Base-by-base conservation (phyloP, 2,113 vertebrate species). In the Anguilla japonica region DNA sequence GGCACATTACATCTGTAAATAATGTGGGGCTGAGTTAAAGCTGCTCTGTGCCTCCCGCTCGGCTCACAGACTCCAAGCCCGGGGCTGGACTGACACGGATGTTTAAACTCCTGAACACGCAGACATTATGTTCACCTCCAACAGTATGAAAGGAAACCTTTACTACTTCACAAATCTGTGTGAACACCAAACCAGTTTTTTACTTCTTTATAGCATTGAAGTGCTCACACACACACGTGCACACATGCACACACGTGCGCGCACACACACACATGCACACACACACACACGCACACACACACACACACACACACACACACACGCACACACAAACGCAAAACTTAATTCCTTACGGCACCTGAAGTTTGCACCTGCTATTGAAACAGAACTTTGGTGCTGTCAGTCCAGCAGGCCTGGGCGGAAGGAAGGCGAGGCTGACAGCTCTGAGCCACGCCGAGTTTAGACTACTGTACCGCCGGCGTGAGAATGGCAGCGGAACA, bases 401-500 rank as follows among this genome's bases (percentile, higher is more conserved):
- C 90, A 91, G 88, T 89, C 84, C 88, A 88, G 81, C 46, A 91
- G 84, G 82, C 81, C 86, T 89, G 88, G 88, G 5, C 83, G 71
- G 92, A 92, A 91, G 89, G 90, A 85, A 90, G 90, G 81, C 91
- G 86, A 3, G 82, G 91, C 15, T 14, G 90, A 93, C 92, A 90
- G 85, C 88, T 14, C 91, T 85, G 90, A 91, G 84, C 90, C 94
- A 85, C 89, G n/a, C 29, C 91, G 93, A 90, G 84, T 92, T 87
- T 91, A 94, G 92, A 87, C 89, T 92, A 93, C 29, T 90, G 87
- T 91, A 88, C 89, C 92, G 86, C 90, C 91, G 91, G 3, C 86
- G 83, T 89, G 88, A 88, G 86, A 93, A 86, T 90, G 87, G 89
- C 88, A 92, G 83, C 91, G 63, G 85, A 93, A 92, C 91, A 87